Evolutionary conservation across 37 sponge, comb jelly and placozoan genomes (phyloP), one percentile per base, ranked within the genome.

Genomic region (Chondrilla cf. caribensis): DNA sequence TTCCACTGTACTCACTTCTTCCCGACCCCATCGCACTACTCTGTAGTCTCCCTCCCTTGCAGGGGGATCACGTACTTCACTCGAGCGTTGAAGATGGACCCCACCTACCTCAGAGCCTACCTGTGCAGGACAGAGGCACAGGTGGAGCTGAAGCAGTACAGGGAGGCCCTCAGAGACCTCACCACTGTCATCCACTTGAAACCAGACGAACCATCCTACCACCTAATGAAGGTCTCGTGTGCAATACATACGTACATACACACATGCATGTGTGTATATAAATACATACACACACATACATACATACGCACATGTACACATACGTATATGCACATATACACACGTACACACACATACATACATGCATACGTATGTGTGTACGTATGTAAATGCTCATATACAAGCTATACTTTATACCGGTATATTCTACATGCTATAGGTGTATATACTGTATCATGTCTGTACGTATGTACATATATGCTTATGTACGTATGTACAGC

Each of bases 111-210:
- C 44, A 85, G 90, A 29, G 96, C 93, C 1, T 90, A 90, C 58
- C 79, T 91, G 19, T 95, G 95, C 70, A 81, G 94, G n/a, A 93
- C 89, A 39, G 94, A 97, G 44, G 92, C 92, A 35, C 81, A 84
- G 58, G 38, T 44, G 70, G 36, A 24, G 38, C 43, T 84, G 39
- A 78, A 40, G 18, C 26, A 95, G 90, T 81, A 65, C 38, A 28
- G 73, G n/a, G 31, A 17, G n/a, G 94, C 97, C 24, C 64, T 87
- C 18, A 62, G 86, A 35, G 98, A 97, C 59, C 95, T 89, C 86
- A 89, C 89, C n/a, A 55, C 93, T 59, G 91, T 88, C 25, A 84
- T 89, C 39, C 94, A 96, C 66, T 40, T 89, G 26, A 31, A 67
- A 28, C 95, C 95, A 22, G 83, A 87, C 58, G 60, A 84, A 15